These are phyloP conservation scores for Athalia cordata DNA, from an alignment of 2,888 invertebrate species.

Conservation along the genomic window DNA sequence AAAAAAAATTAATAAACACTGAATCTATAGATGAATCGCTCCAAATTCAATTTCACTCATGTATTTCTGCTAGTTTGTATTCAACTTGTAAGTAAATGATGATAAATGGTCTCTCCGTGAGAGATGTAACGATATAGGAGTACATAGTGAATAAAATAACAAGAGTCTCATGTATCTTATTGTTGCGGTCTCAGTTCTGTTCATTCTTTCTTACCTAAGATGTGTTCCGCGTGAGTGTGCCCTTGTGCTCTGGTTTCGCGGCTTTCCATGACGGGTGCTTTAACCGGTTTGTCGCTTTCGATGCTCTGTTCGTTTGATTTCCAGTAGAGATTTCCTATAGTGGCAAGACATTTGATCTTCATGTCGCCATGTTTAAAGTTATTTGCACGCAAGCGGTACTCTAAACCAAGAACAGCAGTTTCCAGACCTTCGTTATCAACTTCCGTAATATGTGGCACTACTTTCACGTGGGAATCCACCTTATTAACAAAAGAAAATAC, in stretches of 20 bases:
- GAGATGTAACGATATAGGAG: no score
- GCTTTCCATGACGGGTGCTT: conserved; percentile 67
- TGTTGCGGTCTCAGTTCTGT: not conserved
- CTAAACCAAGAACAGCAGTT: conserved; percentile 84
- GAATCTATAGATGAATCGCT: not conserved
- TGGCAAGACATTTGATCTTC: conserved; percentile 91
- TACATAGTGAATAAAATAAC: no score
- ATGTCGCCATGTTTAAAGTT: conserved; percentile 90
- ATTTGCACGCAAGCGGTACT: conserved; percentile 86
- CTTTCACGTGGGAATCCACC: conserved; percentile 62
- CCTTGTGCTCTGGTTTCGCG: conserved; percentile 67
- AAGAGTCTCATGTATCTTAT: no score
- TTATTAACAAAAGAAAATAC: conserved; percentile 33
- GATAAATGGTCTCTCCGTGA: no score
- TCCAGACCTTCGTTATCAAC: conserved; percentile 79
- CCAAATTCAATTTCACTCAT: no score
- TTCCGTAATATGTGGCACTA: conserved; percentile 73
- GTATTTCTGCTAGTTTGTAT: no score
- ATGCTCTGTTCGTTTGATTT: conserved; percentile 91
- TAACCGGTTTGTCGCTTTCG: conserved; percentile 79
- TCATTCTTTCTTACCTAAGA: conserved; percentile 39
- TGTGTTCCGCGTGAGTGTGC: conserved; percentile 62
- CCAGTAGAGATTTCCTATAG: conserved; percentile 89
- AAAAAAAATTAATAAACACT: not conserved
- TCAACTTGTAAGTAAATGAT: no score